Percentiles rank a stretch among this genome's conserved stretches.
Evolutionary conservation across 2,797 vertebrate genomes (phyloP).

Genomic region (Clamator glandarius): DNA sequence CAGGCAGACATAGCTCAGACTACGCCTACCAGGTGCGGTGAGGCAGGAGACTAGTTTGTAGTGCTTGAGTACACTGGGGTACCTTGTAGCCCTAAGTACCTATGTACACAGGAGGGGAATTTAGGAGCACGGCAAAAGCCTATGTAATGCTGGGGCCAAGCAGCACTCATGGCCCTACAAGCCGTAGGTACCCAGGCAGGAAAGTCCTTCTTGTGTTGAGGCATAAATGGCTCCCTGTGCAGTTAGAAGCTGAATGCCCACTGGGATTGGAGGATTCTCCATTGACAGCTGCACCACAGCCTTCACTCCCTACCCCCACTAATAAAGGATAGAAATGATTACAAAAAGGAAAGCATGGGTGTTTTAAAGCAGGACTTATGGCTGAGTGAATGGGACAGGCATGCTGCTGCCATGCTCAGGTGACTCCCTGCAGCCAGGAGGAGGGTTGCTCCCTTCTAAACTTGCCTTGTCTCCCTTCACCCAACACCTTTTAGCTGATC

Average conservation of each 20-base stretch:
- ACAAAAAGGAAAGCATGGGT: background rate
- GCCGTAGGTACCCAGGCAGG: background rate
- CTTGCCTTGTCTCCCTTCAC: rapidly evolving
- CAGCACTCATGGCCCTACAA: rapidly evolving
- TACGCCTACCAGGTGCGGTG: rapidly evolving
- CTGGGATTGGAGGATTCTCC: background rate
- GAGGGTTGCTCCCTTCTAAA: background rate
- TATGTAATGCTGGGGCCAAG: rapidly evolving
- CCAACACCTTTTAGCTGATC: background rate
- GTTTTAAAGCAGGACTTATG: background rate
- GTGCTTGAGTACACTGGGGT: rapidly evolving
- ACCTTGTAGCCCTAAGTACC: background rate
- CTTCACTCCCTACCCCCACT: background rate
- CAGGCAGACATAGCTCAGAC: background rate
- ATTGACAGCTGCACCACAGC: background rate
- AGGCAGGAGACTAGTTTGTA: background rate
- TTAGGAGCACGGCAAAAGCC: rapidly evolving
- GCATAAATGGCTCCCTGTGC: background rate
- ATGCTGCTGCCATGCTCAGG: background rate
- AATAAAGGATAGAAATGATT: background rate
- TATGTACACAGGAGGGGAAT: background rate
- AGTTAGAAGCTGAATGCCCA: background rate
- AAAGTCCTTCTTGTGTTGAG: rapidly evolving
- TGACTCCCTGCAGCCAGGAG: background rate
- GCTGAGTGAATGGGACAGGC: background rate